Conservation (phyloP, 2,113 vertebrate genomes). For the Lophotis ruficrista region DNA sequence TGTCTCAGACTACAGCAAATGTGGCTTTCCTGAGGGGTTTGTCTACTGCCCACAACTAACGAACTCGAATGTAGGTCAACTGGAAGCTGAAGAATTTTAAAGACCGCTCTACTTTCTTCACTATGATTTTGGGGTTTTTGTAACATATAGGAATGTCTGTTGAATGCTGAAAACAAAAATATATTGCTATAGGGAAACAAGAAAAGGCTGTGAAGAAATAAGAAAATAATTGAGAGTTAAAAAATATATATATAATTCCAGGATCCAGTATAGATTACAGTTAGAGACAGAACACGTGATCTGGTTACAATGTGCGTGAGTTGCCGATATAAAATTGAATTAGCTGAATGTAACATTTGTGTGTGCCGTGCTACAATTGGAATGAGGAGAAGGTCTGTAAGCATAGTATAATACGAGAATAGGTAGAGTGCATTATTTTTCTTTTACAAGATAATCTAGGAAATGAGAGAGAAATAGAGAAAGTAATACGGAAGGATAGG, state of each 20-base stretch:
- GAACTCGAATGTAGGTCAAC: conserved; percentile 34
- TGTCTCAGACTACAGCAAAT: background rate
- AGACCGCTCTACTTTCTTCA: background rate
- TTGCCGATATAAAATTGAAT: background rate
- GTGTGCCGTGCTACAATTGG: background rate
- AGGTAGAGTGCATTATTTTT: background rate
- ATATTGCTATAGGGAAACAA: background rate
- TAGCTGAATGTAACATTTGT: background rate
- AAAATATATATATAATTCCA: background rate
- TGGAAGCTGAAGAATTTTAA: conserved; percentile 33
- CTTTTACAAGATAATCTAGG: background rate
- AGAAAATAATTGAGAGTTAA: background rate
- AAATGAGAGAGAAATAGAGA: background rate
- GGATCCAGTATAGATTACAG: background rate
- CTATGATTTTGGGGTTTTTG: background rate
- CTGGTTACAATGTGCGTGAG: background rate
- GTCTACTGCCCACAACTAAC: background rate
- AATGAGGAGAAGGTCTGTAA: background rate
- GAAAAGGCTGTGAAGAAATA: background rate
- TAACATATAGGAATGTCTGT: background rate
- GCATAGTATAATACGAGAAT: background rate
- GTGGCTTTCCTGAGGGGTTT: conserved; percentile 9
- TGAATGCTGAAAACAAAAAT: background rate
- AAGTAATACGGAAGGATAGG: background rate
- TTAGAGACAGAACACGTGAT: background rate